Percentiles rank a stretch among this genome's conserved stretches.
Conservation (phyloP, 2,113 vertebrate genomes). For the Enhydra lutris region DNA sequence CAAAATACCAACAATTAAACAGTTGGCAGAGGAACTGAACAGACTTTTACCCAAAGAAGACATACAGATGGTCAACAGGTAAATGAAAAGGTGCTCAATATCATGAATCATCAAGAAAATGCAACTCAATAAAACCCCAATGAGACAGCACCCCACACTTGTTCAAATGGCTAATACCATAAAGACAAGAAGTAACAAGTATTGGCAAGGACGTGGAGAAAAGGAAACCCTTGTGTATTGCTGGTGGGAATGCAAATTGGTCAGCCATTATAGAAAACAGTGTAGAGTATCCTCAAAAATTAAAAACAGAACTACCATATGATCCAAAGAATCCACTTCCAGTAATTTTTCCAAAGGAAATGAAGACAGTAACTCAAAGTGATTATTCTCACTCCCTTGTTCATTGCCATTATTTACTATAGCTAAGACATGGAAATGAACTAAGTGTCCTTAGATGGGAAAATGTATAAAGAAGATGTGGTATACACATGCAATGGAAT, state of each 20-base stretch:
- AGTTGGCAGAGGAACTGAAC: not conserved
- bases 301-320: not conserved
- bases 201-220: not conserved
- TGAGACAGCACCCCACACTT: not conserved
- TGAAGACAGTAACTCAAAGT: not conserved
- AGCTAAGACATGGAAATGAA: not conserved
- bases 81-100: not conserved
- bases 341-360: not conserved
- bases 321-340: not conserved
- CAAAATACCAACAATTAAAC: not conserved
- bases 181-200: not conserved
- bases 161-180: not conserved
- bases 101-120: not conserved
- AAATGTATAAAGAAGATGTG: not conserved
- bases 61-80: not conserved
- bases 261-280: not conserved
- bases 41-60: not conserved
- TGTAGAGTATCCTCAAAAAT: not conserved
- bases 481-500: not conserved
- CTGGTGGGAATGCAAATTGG: not conserved
- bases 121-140: not conserved
- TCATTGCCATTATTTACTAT: not conserved
- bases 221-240: not conserved
- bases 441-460: not conserved
- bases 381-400: not conserved